Evolutionary conservation across 2,888 invertebrate genomes (phyloP).

Genomic region (Hemistola chrysoprasaria): DNA sequence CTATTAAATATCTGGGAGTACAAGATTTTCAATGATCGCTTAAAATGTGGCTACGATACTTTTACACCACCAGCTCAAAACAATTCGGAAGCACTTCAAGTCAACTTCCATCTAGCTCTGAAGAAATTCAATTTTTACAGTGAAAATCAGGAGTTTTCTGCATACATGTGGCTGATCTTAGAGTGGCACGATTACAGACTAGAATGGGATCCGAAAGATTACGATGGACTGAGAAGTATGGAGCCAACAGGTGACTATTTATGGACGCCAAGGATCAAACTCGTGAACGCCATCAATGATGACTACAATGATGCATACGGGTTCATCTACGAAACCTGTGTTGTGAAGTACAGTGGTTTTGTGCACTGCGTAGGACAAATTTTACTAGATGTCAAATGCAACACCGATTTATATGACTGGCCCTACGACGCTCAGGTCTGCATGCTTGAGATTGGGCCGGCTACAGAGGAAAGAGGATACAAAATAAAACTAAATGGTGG

Average conservation of each 20-base stretch:
- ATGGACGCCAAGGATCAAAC: conserved; percentile 38
- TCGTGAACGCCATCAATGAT: conserved; percentile 31
- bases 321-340: conserved; percentile 24
- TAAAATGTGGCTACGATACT: too few species aligned
- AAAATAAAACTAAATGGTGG: conserved; percentile 27
- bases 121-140: too few species aligned
- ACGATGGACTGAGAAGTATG: too few species aligned
- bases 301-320: conserved; percentile 2
- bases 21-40: too few species aligned
- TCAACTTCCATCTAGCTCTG: too few species aligned
- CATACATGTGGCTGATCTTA: too few species aligned
- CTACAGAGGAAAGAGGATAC: background rate
- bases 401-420: conserved; percentile 41
- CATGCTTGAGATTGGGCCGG: conserved; percentile 28
- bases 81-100: too few species aligned
- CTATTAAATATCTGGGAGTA: too few species aligned
- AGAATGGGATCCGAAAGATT: too few species aligned
- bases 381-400: conserved; percentile 27
- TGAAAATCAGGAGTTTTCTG: too few species aligned
- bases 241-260: conserved; percentile 5
- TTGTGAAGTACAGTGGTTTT: conserved; percentile 26
- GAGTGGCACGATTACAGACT: too few species aligned
- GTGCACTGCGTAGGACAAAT: conserved; percentile 20
- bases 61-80: too few species aligned
- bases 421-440: conserved; percentile 47